Percentiles rank a stretch among this genome's conserved stretches.
phyloP scores from a whole-genome alignment of 2,797 vertebrate species.

The Enteromius treurensis region DNA sequence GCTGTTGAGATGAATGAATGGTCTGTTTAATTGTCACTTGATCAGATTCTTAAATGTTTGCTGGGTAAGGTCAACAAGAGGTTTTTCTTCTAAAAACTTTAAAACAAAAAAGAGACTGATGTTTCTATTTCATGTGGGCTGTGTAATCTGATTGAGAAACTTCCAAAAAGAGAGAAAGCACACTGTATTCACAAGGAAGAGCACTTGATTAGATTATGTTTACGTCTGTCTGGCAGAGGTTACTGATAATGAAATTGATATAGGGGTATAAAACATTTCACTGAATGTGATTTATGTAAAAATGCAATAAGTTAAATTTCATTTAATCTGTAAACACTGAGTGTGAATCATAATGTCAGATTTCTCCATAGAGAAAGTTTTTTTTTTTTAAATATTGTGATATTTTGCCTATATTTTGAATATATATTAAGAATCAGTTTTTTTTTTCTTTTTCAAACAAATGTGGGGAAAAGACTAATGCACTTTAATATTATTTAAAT shows the following conservation, averaged over 20 bases:
- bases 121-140: background rate
- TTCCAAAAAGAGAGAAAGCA: background rate
- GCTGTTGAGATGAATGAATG: slow-evolving; percentile 5
- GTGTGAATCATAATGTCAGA: background rate
- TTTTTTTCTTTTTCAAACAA: background rate
- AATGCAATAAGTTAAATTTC: background rate
- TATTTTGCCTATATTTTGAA: background rate
- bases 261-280: no score
- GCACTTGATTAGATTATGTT: background rate
- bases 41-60: slow-evolving; percentile 15
- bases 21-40: slow-evolving; percentile 15
- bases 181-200: background rate
- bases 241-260: background rate
- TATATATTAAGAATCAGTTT: no score
- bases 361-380: background rate
- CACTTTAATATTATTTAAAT: no score
- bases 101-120: background rate
- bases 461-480: background rate
- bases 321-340: background rate
- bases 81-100: background rate
- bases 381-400: background rate
- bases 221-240: background rate
- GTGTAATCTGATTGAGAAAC: background rate
- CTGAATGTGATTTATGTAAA: background rate
- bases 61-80: slow-evolving; percentile 15